Evolutionary conservation across 2,113 vertebrate species (phyloP), one percentile per base, ranked within the genome.

Genomic region (Corythornis cristatus): DNA sequence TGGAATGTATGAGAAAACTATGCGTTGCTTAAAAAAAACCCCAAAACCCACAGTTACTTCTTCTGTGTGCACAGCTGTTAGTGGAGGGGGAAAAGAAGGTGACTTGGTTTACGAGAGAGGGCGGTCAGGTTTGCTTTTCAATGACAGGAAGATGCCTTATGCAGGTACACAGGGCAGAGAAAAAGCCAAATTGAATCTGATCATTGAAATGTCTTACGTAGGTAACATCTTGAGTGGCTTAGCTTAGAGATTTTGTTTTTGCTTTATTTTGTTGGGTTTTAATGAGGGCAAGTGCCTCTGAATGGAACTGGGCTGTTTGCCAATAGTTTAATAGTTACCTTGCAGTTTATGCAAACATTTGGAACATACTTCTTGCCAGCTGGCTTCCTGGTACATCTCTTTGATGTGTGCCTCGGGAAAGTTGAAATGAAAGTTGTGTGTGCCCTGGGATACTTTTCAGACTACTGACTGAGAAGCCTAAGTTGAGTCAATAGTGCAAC

Each of bases 391-490:
- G 46, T 91, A 5, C 15, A 51, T 86, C 8, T 12, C 92, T 96
- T 96, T 96, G 94, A 96, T 95, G 94, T 96, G 37, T 74, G 91
- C 89, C 78, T 93, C 0, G 1, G 89, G 93, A 96, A 93, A 89
- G 56, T 51, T 93, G 94, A 92, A 95, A 94, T 95, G 78, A 95
- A 93, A 96, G 89, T 72, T 92, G 42, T 93, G 54, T 92, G 84
- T 67, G 93, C 95, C 94, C 89, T 95, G 93, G 93, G 93, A 96
- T 88, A 93, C 87, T 71, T 89, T 54, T 87, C 68, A 95, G 82
- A 87, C 82, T 89, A 89, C 82, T 96, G 95, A 91, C 89, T 96
- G 87, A 93, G 93, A 96, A 92, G 51, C 3, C 0, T 90, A 37
- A 86, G 74, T 92, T 93, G 75, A 96, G 73, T 93, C 86, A 87